Evolutionary conservation across 2,888 invertebrate species (phyloP).

Genomic region (Ectemnius lituratus): DNA sequence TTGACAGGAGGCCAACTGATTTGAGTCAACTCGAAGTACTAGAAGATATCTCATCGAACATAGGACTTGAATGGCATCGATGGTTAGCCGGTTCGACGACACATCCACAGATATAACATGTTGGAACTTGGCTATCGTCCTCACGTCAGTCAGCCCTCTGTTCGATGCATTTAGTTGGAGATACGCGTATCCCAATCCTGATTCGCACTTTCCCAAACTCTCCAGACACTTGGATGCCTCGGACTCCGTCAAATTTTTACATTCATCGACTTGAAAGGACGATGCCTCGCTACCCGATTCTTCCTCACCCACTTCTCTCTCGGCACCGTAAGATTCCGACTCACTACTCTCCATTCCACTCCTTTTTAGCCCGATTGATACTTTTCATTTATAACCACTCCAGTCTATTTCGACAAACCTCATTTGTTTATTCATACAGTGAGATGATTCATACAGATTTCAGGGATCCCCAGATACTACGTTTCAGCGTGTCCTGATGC

Average conservation of each 20-base stretch:
- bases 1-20: constrained; percentile 78
- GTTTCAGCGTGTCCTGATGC: constrained; percentile 63
- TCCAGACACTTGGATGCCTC: constrained; percentile 77
- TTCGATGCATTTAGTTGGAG: constrained; percentile 80
- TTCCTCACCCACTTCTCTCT: constrained; percentile 19
- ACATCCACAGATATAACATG: constrained; percentile 81
- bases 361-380: not conserved
- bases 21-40: constrained; percentile 81
- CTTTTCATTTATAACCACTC: not conserved
- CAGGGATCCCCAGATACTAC: not conserved
- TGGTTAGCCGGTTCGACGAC: constrained; percentile 79
- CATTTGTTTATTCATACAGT: not conserved
- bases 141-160: constrained; percentile 80
- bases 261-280: not conserved
- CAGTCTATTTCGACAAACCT: not conserved
- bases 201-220: constrained; percentile 78
- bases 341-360: not conserved
- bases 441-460: not conserved
- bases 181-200: constrained; percentile 81
- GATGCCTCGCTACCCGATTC: not conserved
- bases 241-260: constrained; percentile 66
- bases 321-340: not conserved
- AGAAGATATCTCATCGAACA: constrained; percentile 80
- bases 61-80: constrained; percentile 79
- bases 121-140: constrained; percentile 78